Evolutionary conservation across 2,113 vertebrate species (phyloP).

Genomic region (Gopherus evgoodei): DNA sequence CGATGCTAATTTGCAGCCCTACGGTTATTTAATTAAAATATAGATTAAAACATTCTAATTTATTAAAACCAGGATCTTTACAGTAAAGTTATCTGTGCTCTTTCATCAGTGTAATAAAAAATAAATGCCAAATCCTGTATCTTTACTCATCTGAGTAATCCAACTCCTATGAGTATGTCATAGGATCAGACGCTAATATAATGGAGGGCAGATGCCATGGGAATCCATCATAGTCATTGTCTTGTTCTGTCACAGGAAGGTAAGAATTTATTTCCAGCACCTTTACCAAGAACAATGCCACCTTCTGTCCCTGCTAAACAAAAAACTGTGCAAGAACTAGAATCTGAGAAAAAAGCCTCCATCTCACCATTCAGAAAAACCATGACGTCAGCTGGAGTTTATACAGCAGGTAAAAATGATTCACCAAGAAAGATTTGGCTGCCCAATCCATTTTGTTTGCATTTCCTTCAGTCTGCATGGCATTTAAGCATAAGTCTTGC

Average conservation of each 20-base stretch:
- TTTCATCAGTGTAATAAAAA: neutral
- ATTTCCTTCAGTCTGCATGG: neutral
- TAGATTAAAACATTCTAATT: neutral
- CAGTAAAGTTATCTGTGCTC: neutral
- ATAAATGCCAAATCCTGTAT: neutral
- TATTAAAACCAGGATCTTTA: neutral
- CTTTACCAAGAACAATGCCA: neutral
- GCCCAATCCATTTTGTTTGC: neutral
- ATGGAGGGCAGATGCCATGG: neutral
- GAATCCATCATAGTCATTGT: neutral
- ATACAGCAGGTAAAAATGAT: slow-evolving; percentile 74
- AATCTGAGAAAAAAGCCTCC: slow-evolving; percentile 71
- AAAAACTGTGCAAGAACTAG: slow-evolving; percentile 68
- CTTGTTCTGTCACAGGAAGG: neutral
- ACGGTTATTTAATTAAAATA: neutral
- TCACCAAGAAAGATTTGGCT: neutral
- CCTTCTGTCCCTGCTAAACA: slow-evolving; percentile 67
- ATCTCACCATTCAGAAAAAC: slow-evolving; percentile 78
- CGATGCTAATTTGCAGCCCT: neutral
- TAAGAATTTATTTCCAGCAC: slow-evolving; percentile 1
- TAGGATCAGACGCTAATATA: neutral
- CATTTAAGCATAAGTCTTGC: neutral
- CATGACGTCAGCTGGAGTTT: slow-evolving; percentile 75
- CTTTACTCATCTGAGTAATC: neutral
- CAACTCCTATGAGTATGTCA: neutral